phyloP scores from a whole-genome alignment of 2,113 vertebrate species.

The Caranx melampygus region DNA sequence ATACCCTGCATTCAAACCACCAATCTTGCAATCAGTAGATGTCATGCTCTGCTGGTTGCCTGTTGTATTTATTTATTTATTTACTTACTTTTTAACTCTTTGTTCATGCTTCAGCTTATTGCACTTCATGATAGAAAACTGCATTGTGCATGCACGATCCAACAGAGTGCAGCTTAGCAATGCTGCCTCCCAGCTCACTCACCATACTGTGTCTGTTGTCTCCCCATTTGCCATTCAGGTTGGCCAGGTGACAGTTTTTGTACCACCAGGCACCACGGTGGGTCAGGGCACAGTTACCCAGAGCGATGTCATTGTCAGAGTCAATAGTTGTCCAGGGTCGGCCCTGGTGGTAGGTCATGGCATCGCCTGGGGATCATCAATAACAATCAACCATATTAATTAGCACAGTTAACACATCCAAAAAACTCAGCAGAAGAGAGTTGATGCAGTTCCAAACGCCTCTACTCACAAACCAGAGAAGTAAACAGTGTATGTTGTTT shows the following conservation, averaged over 20 bases:
- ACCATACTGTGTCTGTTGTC: conserved; percentile 90
- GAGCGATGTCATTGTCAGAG: conserved; percentile 90
- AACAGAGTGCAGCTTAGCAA: neutral
- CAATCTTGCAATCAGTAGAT: neutral
- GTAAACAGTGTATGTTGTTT: conserved; percentile 26
- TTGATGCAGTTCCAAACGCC: neutral
- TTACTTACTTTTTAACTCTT: neutral
- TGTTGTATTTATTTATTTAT: neutral
- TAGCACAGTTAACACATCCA: neutral
- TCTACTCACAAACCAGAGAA: neutral
- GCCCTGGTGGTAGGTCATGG: conserved; percentile 89
- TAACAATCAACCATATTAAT: neutral
- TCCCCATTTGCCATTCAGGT: conserved; percentile 87
- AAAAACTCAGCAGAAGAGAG: neutral
- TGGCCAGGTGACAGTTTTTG: conserved; percentile 93
- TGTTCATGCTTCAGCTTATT: neutral
- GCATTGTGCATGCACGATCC: neutral
- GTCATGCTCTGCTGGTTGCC: neutral
- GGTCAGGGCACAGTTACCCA: conserved; percentile 89
- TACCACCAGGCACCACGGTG: conserved; percentile 92
- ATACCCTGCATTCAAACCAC: neutral
- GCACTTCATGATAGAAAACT: neutral
- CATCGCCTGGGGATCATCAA: conserved; percentile 84
- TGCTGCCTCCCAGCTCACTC: conserved; percentile 55
- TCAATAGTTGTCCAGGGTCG: conserved; percentile 89